Evolutionary conservation across 2,113 vertebrate genomes (phyloP).

Genomic region (Candoia aspera): DNA sequence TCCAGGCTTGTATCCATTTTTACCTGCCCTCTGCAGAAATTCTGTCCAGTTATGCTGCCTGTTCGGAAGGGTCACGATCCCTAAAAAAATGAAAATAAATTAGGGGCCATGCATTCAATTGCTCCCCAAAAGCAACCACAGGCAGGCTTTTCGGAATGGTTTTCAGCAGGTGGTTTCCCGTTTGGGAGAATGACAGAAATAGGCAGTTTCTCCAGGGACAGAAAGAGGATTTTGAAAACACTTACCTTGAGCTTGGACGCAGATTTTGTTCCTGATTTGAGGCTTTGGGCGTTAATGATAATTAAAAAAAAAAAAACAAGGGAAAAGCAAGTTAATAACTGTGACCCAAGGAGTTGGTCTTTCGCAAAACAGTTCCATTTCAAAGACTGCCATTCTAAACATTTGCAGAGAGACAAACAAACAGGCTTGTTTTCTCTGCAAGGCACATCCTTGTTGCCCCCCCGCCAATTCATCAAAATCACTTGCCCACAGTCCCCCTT

Average conservation of each 20-base stretch:
- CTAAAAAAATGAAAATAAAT: conserved; percentile 62
- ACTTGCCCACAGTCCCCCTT: background rate
- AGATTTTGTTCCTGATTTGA: conserved; percentile 80
- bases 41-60: conserved; percentile 80
- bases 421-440: background rate
- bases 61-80: conserved; percentile 77
- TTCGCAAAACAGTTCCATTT: background rate
- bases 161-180: background rate
- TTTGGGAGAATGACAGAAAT: background rate
- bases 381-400: background rate
- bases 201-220: background rate
- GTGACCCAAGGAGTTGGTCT: background rate
- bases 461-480: background rate
- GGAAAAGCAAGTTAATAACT: background rate
- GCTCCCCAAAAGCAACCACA: background rate
- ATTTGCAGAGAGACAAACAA: background rate
- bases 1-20: background rate
- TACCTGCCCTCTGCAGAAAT: conserved; percentile 88
- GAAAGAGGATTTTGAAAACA: background rate
- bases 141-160: background rate
- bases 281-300: conserved; percentile 74
- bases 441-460: background rate
- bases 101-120: background rate
- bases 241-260: conserved; percentile 92
- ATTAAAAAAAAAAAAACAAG: background rate